Percentiles rank a stretch among this genome's conserved stretches.
These are phyloP conservation scores for Cossypha polioptera DNA, from an alignment of 2,797 vertebrate genomes.

Conservation along the genomic window DNA sequence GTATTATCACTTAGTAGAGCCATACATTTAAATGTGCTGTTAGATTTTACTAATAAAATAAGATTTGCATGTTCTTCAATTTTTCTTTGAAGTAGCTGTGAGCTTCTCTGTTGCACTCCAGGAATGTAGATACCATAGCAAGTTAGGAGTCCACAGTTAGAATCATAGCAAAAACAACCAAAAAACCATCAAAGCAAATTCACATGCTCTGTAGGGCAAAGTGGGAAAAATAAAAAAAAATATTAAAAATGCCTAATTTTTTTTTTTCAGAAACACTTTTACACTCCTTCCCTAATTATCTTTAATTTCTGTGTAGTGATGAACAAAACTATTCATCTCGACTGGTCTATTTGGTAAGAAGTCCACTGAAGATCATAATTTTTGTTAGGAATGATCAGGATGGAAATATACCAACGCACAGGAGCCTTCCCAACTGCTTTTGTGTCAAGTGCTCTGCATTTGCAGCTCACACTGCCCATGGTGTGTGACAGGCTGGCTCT, in stretches of 20 bases:
- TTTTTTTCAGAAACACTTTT: not conserved
- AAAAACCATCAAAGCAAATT: not conserved
- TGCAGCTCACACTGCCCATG: not conserved
- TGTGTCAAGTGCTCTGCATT: not conserved
- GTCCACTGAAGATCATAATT: not conserved
- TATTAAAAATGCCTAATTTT: not conserved
- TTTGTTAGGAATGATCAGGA: not conserved
- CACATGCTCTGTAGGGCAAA: not conserved
- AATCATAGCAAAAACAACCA: not conserved
- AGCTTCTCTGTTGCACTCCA: not conserved
- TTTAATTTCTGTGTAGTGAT: not conserved
- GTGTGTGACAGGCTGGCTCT: not conserved
- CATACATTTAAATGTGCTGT: not conserved
- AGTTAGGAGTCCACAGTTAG: not conserved
- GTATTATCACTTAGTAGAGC: not conserved
- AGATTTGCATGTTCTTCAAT: not conserved
- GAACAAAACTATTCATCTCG: rapidly evolving
- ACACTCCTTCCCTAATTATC: not conserved
- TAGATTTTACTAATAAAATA: conserved; percentile 1
- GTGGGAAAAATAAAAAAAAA: not conserved
- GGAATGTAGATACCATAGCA: not conserved
- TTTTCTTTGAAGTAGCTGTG: conserved; percentile 22
- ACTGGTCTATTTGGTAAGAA: not conserved
- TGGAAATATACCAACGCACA: not conserved
- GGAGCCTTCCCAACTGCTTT: not conserved